Evolutionary conservation across 2,113 vertebrate species (phyloP).

Genomic region (Zootoca vivipara): DNA sequence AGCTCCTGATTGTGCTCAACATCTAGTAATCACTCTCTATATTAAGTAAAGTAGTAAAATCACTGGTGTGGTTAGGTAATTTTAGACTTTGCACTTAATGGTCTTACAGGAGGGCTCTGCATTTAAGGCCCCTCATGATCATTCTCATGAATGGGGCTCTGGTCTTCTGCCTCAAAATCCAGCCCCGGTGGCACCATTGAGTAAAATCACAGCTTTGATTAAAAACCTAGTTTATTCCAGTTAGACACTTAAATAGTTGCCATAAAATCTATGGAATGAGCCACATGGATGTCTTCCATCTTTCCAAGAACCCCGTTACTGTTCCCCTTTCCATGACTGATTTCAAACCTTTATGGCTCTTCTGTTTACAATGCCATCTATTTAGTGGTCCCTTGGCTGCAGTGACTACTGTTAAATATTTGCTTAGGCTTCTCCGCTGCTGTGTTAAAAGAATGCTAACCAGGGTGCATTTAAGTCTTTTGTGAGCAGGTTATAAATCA

Average conservation of each 20-base stretch:
- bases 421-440: background rate
- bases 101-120: too few species aligned
- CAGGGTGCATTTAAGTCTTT: background rate
- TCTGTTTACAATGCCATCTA: background rate
- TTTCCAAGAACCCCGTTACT: background rate
- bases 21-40: background rate
- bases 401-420: conserved; percentile 3
- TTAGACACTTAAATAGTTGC: background rate
- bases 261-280: background rate
- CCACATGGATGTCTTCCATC: background rate
- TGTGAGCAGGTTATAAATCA: background rate
- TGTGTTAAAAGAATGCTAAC: background rate
- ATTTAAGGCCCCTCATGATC: too few species aligned
- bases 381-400: background rate
- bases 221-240: background rate
- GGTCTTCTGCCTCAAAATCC: too few species aligned
- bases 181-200: too few species aligned
- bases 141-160: too few species aligned
- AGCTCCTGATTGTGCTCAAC: background rate
- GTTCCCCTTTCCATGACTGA: background rate
- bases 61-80: too few species aligned
- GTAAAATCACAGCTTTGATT: background rate
- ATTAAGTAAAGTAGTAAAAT: background rate
- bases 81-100: background rate
- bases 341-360: background rate